Conservation (phyloP, 2,797 vertebrate species). For the Pipistrellus nathusii region DNA sequence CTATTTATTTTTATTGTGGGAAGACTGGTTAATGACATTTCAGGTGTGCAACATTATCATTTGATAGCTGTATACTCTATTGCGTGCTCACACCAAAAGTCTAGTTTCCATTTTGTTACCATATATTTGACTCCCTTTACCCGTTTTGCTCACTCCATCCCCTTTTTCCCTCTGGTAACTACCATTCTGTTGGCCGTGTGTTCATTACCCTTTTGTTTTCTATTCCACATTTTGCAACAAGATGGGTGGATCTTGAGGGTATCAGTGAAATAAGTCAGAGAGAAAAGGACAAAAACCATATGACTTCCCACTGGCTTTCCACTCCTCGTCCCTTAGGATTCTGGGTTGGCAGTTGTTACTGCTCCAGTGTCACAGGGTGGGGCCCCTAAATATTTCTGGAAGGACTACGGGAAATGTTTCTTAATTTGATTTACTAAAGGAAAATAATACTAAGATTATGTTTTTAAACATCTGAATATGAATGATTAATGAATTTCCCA, state of each 20-base stretch:
- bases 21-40: background rate
- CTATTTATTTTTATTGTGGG: background rate
- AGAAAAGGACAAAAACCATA: background rate
- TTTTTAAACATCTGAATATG: background rate
- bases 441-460: background rate
- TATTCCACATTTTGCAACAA: background rate
- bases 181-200: background rate
- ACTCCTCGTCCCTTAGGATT: background rate
- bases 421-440: constrained; percentile 20
- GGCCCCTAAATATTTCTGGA: background rate
- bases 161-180: background rate
- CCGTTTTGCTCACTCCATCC: background rate
- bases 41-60: background rate
- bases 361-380: background rate
- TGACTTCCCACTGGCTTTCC: background rate
- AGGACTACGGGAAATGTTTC: background rate
- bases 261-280: background rate
- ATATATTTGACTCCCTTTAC: background rate
- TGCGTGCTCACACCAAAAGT: background rate
- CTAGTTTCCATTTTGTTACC: background rate
- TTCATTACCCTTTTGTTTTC: background rate
- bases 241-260: background rate
- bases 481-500: background rate
- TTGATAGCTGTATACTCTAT: background rate
- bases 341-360: background rate